Percentiles rank a stretch among this genome's conserved stretches.
phyloP scores from a whole-genome alignment of 2,113 vertebrate species.

The Synchiropus splendidus region DNA sequence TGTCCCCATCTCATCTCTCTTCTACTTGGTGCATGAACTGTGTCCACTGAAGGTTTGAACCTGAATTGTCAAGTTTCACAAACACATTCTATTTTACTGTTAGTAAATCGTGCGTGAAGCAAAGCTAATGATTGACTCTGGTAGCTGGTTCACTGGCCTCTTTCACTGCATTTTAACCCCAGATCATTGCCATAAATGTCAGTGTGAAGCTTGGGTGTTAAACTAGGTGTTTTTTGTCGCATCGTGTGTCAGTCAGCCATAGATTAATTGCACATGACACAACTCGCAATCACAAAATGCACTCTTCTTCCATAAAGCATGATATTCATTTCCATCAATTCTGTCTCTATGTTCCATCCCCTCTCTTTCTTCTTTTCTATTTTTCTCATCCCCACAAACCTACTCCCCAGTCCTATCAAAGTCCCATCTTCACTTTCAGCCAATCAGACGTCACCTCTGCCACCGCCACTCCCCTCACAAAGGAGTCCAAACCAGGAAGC shows the following conservation, averaged over 20 bases:
- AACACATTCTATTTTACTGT: background rate
- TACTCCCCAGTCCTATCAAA: conserved; percentile 67
- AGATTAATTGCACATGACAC: conserved; percentile 12
- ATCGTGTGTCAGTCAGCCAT: too few relatives aligned
- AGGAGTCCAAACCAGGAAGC: conserved; percentile 66
- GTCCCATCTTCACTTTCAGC: conserved; percentile 88
- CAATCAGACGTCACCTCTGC: conserved; percentile 69
- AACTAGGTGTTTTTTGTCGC: too few relatives aligned
- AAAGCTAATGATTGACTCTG: conserved; percentile 13
- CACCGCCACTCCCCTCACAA: conserved; percentile 52
- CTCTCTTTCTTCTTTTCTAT: conserved; percentile 58
- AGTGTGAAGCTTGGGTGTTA: background rate
- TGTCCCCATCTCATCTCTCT: conserved; percentile 32
- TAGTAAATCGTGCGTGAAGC: conserved; percentile 1
- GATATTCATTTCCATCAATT: conserved; percentile 63
- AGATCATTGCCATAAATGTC: background rate
- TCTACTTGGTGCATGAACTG: conserved; percentile 23
- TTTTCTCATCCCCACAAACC: conserved; percentile 23
- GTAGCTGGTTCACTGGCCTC: conserved; percentile 1
- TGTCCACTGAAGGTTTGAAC: background rate
- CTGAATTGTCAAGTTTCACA: background rate
- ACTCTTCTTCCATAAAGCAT: conserved; percentile 54
- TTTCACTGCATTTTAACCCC: conserved; percentile 29
- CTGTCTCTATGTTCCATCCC: conserved; percentile 61
- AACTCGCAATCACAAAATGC: conserved; percentile 45